Conservation (phyloP, 2,888 invertebrate genomes). For the Rhamnusium bicolor region DNA sequence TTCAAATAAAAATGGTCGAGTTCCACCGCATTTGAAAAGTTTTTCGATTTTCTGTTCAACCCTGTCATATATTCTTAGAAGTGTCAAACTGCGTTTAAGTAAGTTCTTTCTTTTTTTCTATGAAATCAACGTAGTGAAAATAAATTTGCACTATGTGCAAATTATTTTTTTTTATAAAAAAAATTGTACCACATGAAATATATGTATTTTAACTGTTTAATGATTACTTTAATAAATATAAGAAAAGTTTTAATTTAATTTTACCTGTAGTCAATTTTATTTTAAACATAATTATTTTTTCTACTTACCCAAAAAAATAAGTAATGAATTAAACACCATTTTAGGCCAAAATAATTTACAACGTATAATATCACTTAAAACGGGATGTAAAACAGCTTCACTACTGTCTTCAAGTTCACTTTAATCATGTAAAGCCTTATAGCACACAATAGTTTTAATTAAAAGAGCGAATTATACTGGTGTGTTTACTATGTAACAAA, state of each 20-base stretch:
- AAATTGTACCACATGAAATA: no score
- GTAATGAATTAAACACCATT: background rate
- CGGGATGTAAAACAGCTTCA: slow-evolving; percentile 21
- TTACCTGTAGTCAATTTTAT: background rate
- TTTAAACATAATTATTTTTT: background rate
- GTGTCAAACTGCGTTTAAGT: no score
- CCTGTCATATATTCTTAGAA: no score
- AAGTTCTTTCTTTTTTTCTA: no score
- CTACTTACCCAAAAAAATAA: slow-evolving; percentile 19
- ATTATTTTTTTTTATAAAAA: no score
- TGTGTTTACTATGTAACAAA: slow-evolving; percentile 16
- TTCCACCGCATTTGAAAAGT: no score
- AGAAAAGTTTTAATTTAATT: background rate
- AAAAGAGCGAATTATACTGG: slow-evolving; percentile 50
- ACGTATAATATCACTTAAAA: slow-evolving; percentile 2
- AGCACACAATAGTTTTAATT: slow-evolving; percentile 49
- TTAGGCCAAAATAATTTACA: background rate
- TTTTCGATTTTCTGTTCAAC: no score
- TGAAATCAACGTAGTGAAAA: no score
- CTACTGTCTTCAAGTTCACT: slow-evolving; percentile 40
- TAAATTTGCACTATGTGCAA: no score
- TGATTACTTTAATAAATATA: no score
- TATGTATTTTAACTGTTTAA: no score
- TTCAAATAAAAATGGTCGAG: no score
- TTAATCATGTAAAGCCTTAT: slow-evolving; percentile 44